Base-by-base conservation (phyloP, 1,140 invertebrate genomes). In the Ostrea edulis region DNA sequence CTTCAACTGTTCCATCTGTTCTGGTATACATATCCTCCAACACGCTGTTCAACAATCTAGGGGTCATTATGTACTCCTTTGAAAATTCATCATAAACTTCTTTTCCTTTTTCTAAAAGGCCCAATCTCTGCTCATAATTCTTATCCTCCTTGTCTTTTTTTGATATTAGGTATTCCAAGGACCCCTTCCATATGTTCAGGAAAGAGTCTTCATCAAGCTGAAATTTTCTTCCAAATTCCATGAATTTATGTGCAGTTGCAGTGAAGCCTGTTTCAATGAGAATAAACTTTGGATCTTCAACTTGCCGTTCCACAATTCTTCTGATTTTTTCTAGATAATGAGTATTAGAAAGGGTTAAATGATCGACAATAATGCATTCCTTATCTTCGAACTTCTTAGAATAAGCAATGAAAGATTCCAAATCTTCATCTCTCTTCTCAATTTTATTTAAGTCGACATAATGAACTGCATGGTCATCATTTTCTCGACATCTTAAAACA, bases 181-280 rank as follows among this genome's bases (percentile, higher is more conserved):
- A 71, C 17, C 65, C 25, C 9, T 71, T 71, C 25, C 22, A 71
- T 29, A 25, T 29, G 65, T 71, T 71, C 0, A 58, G n/a, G 25
- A 71, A 86, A 22, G 29, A 68, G 62, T 77, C 85, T 53, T 86
- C 44, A 77, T 86, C 20, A 52, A 77, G 68, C 52, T 86, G 65
- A n/a, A 53, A 71, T 44, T 51, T 20, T 22, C 35, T 86, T n/a
- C 84, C 55, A 29, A 62, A 85, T 29, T 35, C 53, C 20, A 62
- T 65, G 52, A 52, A 44, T 52, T 71, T 12, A 86, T 77, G n/a
- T 53, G 85, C 85, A 77, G 35, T 53, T 86, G 85, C 62, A 29
- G 62, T 86, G 55, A 86, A 86, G 53, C 85, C 85, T 53, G 62
- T 22, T 58, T 86, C 62, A 86, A 71, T 86, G 9, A 71, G 68